Evolutionary conservation across 2,888 invertebrate genomes (phyloP), one percentile per base, ranked within the genome.

Genomic region (Eupithecia centaureata): DNA sequence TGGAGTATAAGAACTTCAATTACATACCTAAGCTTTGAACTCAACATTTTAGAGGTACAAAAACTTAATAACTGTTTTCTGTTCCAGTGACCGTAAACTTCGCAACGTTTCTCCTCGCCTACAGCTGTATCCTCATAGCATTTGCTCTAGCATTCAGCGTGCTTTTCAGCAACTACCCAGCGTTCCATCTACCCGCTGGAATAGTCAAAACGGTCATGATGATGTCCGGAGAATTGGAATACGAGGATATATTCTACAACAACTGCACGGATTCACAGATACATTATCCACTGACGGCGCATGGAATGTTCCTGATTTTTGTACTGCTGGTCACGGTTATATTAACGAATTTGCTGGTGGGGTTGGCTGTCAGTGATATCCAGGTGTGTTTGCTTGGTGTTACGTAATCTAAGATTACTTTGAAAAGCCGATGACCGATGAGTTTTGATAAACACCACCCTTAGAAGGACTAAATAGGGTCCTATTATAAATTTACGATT

Each of bases 141-240:
- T 97, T 97, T 80, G 95, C 96, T 0, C 86, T 97, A 25, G 96
- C 96, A 68, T 97, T 97, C 76, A 96, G 96, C n/a, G 96, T 97
- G 1, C 88, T 97, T 5, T 97, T 97, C 81, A 95, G 96, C 58
- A 96, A 96, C 78, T 96, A 96, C 81, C 94, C 95, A 32, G 94
- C 97, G 0, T 97, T 97, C 82, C 94, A 95, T 74, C 93, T 96
- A 2, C 91, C 94, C 0, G 94, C 94, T 63, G 94, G 95, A 0
- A 81, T 97, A 0, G 88, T 97, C 0, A 97, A 97, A 88, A 96
- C 97, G 0, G 95, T 97, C 15, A 96, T 97, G 78, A 97, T 97
- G 97, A 97, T 97, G 97, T 96, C 97, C 0, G 97, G 97, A 0
- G 97, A 97, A 85, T 84, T 97, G 60, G 97, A 97, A 83, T 97